These are phyloP conservation scores for Phataginus tetradactyla DNA, from an alignment of 2,797 vertebrate species.

Conservation along the genomic window DNA sequence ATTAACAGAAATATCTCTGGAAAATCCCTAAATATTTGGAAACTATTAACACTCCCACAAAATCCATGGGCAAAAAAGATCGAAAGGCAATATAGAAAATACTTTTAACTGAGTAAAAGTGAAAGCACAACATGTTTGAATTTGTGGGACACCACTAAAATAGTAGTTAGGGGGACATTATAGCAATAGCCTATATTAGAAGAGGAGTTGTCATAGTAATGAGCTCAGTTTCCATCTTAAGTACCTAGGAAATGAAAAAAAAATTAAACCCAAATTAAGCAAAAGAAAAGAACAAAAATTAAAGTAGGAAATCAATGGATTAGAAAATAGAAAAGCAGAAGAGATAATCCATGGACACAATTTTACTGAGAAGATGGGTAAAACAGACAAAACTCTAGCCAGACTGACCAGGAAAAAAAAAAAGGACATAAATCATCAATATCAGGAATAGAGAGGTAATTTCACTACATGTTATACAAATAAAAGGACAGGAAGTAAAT, in stretches of 20 bases:
- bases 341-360: neutral
- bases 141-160: neutral
- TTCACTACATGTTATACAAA: neutral
- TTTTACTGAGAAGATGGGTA: neutral
- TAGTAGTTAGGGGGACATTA: neutral
- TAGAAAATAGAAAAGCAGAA: neutral
- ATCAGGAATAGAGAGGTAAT: neutral
- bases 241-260: neutral
- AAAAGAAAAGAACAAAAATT: neutral
- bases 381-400: neutral
- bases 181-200: neutral
- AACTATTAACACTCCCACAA: neutral
- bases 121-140: neutral
- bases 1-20: neutral
- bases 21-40: neutral
- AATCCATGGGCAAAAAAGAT: neutral
- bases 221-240: neutral
- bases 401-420: neutral
- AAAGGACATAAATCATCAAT: neutral
- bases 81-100: neutral
- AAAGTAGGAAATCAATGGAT: neutral
- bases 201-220: neutral
- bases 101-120: neutral
- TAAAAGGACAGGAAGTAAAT: neutral
- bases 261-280: neutral